Base-by-base conservation (phyloP, 2,113 vertebrate genomes). In the Rhizomys pruinosus region DNA sequence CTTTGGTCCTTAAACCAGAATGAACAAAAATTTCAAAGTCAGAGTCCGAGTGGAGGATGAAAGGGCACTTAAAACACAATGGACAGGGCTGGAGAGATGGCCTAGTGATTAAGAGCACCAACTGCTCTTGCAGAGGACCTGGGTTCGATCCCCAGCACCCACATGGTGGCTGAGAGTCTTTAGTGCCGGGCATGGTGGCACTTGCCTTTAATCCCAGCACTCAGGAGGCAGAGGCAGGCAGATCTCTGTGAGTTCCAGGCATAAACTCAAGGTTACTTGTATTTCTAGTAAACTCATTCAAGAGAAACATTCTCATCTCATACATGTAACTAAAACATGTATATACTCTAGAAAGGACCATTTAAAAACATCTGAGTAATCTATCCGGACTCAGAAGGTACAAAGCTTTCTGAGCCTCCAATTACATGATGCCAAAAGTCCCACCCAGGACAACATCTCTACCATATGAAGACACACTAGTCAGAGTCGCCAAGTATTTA, bases 201-300 rank as follows among this genome's bases (percentile, higher is more conserved):
- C 47, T 7, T 52, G 47, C 47, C 47, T 52, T 52, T 52, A 52
- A 52, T 52, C 47, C 47, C 47, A 52, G 11, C 47, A 52, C 47
- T 52, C 47, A 7, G 47, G 47, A 52, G 47, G 47, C 47, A 52
- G 47, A 52, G 47, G 47, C 47, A 52, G 47, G 47, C 11, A 11
- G 47, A 52, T 52, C 47, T 52, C 47, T 52, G 47, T 52, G 6
- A 52, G 47, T 52, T 52, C n/a, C n/a, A n/a, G n/a, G n/a, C 23
- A 66, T 20, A 90, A 25, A 84, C n/a, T 80, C 27, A 73, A 68
- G 37, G 47, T 72, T 34, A 90, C 17, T 69, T 94, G 27, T 17
- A 66, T 78, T 95, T 89, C 52, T 69, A 88, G 34, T 68, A 6
- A 13, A 81, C 22, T 77, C 69, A 80, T 68, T 66, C 73, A 69